Conservation (phyloP, 2,888 invertebrate genomes). For the Meghimatium bilineatum region DNA sequence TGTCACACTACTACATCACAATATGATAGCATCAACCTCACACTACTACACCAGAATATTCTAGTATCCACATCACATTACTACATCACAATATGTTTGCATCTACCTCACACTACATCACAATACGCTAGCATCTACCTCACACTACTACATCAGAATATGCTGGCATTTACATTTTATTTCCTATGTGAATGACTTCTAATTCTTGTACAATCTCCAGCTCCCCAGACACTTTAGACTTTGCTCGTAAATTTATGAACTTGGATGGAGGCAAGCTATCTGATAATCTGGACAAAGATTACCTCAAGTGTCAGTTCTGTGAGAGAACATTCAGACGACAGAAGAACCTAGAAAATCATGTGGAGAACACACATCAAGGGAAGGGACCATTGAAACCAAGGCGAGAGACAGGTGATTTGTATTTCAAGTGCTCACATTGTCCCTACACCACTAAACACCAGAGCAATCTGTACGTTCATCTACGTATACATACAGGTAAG, state of each 20-base stretch:
- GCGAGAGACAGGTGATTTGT: slow-evolving; percentile 69
- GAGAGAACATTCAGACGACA: slow-evolving; percentile 74
- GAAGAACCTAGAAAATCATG: slow-evolving; percentile 75
- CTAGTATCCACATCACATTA: no score
- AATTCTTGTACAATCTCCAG: background rate
- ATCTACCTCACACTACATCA: no score
- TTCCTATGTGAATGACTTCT: no score
- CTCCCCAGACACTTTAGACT: slow-evolving; percentile 60
- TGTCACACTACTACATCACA: no score
- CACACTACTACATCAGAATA: no score
- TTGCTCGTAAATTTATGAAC: slow-evolving; percentile 67
- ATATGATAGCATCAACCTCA: no score
- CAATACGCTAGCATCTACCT: no score
- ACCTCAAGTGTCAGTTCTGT: slow-evolving; percentile 73
- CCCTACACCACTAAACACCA: slow-evolving; percentile 77
- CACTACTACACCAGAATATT: no score
- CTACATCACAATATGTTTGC: no score
- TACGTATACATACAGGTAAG: slow-evolving; percentile 77
- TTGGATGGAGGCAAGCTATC: slow-evolving; percentile 61
- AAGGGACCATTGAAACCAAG: slow-evolving; percentile 64
- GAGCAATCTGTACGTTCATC: slow-evolving; percentile 77
- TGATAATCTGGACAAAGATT: slow-evolving; percentile 66
- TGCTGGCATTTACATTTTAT: no score
- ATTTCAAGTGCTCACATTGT: slow-evolving; percentile 77
- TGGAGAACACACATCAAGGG: slow-evolving; percentile 76